A percentile compares a stretch with the other conserved stretches of the same genome.
Conservation (phyloP, 2,888 invertebrate species). For the Tipula unca region DNA sequence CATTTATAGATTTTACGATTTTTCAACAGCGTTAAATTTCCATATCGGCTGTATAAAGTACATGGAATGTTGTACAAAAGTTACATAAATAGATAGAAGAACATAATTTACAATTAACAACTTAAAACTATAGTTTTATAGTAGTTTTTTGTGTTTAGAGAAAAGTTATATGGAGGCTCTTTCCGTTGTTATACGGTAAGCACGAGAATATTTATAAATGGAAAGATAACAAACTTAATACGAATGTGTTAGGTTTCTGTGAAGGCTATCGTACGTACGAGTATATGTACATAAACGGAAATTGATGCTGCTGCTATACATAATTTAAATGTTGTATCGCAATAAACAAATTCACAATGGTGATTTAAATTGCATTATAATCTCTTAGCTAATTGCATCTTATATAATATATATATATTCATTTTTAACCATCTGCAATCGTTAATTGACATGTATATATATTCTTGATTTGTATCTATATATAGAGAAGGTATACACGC, state of each 20-base stretch:
- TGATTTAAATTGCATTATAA: background rate
- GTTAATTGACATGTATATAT: background rate
- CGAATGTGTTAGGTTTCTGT: no score
- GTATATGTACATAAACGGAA: background rate
- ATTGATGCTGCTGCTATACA: background rate
- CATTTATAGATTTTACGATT: no score
- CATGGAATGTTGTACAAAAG: no score
- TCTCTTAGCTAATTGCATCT: background rate
- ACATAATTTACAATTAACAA: background rate
- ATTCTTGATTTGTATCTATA: background rate
- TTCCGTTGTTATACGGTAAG: background rate
- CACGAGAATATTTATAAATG: background rate
- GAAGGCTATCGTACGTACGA: no score
- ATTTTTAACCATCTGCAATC: background rate
- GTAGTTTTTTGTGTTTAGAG: background rate
- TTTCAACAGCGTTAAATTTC: no score
- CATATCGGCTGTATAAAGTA: no score
- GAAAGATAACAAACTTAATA: background rate
- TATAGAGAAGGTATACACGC: background rate
- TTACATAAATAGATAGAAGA: no score
- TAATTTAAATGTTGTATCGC: background rate
- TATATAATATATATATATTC: background rate
- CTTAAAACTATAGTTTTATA: background rate
- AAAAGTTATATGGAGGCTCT: background rate
- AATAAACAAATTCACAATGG: background rate